These are phyloP conservation scores for Acanthis flammea DNA, from an alignment of 2,797 vertebrate genomes.

Conservation along the genomic window DNA sequence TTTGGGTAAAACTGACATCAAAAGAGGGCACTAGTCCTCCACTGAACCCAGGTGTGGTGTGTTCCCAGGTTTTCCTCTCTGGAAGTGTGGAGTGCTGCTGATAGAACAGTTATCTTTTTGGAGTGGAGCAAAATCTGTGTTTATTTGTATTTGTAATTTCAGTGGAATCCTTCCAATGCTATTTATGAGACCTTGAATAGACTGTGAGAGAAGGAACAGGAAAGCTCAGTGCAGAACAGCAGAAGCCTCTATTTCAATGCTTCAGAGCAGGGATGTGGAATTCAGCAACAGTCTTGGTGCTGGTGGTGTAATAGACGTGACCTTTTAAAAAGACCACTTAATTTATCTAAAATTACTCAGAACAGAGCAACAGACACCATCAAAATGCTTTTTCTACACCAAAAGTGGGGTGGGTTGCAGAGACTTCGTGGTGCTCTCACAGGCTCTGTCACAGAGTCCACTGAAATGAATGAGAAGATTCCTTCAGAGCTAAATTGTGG, in stretches of 20 bases:
- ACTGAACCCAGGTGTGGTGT: background rate
- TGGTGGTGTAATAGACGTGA: background rate
- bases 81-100: background rate
- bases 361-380: accelerated
- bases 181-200: constrained; percentile 4
- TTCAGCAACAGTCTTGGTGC: background rate
- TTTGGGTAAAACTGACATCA: constrained; percentile 1
- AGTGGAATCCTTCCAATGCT: constrained; percentile 9
- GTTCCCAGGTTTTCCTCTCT: background rate
- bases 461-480: background rate
- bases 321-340: background rate
- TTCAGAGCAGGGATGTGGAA: background rate
- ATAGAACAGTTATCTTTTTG: background rate
- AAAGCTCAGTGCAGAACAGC: background rate
- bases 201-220: background rate
- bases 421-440: background rate
- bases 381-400: background rate
- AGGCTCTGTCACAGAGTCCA: background rate
- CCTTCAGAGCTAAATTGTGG: background rate
- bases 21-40: constrained; percentile 47
- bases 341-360: background rate
- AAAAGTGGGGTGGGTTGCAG: background rate
- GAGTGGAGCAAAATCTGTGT: constrained; percentile 5
- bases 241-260: background rate
- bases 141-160: constrained; percentile 30